A percentile compares a stretch with the other conserved stretches of the same genome.
phyloP scores from a whole-genome alignment of 2,888 invertebrate species.

The Drosophila hawaiiensis region DNA sequence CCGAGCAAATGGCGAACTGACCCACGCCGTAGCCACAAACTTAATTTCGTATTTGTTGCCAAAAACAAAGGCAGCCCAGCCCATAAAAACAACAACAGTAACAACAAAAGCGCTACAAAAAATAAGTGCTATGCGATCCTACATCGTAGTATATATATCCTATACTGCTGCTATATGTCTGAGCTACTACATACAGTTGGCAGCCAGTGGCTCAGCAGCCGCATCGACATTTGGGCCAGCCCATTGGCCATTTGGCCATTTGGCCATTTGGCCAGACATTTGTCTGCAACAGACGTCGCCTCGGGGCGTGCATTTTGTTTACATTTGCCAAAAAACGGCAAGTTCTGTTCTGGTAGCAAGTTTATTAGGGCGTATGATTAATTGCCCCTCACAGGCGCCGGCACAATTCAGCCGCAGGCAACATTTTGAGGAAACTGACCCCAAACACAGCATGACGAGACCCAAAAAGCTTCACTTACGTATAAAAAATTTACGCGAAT shows the following conservation, averaged over 20 bases:
- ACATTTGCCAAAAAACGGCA: conserved; percentile 61
- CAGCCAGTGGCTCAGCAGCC: conserved; percentile 34
- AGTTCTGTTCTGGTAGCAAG: conserved; percentile 58
- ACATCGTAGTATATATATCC: conserved; percentile 15
- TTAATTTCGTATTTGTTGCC: conserved; percentile 68
- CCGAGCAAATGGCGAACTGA: conserved; percentile 55
- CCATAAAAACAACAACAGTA: conserved; percentile 7
- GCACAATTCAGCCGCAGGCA: conserved; percentile 23
- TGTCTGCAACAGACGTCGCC: conserved; percentile 72
- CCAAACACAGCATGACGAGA: conserved; percentile 2
- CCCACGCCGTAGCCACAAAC: conserved; percentile 54
- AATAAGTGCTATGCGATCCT: conserved; percentile 12
- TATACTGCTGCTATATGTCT: conserved; percentile 3
- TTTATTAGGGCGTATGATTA: conserved; percentile 77
- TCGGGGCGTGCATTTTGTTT: conserved; percentile 77
- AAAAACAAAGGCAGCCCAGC: conserved; percentile 48
- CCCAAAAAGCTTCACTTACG: conserved; percentile 33
- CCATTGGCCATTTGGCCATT: conserved; percentile 74
- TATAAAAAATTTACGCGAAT: conserved; percentile 62
- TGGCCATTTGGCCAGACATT: conserved; percentile 75
- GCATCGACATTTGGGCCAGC: conserved; percentile 48
- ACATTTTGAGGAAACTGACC: conserved; percentile 41
- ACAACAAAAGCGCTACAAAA: neutral
- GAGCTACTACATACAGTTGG: conserved; percentile 62
- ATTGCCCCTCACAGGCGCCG: conserved; percentile 67